Evolutionary conservation across 2,113 vertebrate genomes (phyloP).

Genomic region (Engystomops pustulosus): DNA sequence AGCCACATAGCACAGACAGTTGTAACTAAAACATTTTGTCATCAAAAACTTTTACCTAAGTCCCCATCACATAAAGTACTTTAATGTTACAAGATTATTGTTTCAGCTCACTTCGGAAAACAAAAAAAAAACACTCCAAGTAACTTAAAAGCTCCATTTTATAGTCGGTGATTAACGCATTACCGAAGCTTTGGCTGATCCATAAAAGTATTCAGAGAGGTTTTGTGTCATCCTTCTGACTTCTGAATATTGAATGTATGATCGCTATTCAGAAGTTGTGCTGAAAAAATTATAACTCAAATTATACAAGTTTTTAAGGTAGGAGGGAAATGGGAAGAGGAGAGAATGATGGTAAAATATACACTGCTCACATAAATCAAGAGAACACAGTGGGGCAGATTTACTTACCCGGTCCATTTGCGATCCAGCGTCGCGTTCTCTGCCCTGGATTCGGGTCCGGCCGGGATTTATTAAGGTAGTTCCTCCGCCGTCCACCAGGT

Average conservation of each 20-base stretch:
- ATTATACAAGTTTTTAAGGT: neutral
- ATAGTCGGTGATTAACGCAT: neutral
- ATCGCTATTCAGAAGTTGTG: neutral
- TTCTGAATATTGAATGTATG: neutral
- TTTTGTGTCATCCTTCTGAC: neutral
- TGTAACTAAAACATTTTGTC: too few species aligned
- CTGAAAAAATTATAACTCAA: neutral
- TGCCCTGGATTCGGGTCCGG: too few species aligned
- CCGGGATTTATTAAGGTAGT: too few species aligned
- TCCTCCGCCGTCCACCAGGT: too few species aligned
- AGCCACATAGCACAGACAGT: too few species aligned
- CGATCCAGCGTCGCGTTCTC: too few species aligned
- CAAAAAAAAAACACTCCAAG: neutral
- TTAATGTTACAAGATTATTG: neutral
- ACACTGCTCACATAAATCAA: too few species aligned
- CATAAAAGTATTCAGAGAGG: neutral
- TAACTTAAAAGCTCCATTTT: neutral
- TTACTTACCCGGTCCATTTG: too few species aligned
- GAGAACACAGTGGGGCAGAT: too few species aligned
- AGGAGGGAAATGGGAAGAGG: neutral
- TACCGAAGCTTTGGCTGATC: neutral
- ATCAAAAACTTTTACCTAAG: neutral
- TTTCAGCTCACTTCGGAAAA: neutral
- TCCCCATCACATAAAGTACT: neutral
- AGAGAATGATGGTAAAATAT: neutral